Evolutionary conservation across 2,797 vertebrate genomes (phyloP).

Genomic region (Mus minutoides): DNA sequence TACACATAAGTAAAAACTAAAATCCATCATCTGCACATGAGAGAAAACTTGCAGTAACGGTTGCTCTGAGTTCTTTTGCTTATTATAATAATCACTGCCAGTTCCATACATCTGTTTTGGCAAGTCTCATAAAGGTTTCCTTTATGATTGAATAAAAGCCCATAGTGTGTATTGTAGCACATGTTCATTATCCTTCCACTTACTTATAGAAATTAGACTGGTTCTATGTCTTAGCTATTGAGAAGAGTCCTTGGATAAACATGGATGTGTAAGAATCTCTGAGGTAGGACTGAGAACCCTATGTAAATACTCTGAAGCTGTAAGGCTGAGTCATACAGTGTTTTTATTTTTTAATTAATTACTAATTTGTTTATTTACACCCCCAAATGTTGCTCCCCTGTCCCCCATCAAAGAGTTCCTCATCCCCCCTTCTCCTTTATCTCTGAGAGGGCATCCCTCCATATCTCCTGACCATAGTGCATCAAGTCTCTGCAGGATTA

Average conservation of each 20-base stretch:
- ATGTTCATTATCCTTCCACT: background rate
- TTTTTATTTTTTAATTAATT: background rate
- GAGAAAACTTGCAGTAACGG: background rate
- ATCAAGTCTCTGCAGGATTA: background rate
- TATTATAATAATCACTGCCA: background rate
- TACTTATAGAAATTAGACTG: background rate
- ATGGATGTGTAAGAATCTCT: background rate
- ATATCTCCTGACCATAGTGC: background rate
- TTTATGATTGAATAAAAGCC: background rate
- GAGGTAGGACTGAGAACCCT: background rate
- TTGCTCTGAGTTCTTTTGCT: background rate
- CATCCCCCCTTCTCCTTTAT: background rate
- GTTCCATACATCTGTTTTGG: background rate
- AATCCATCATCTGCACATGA: no score
- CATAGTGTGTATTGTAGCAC: no score
- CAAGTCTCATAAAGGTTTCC: background rate
- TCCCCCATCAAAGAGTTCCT: background rate
- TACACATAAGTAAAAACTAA: background rate
- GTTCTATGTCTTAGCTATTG: background rate
- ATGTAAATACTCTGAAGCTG: background rate
- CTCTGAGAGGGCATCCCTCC: background rate
- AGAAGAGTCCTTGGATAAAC: background rate
- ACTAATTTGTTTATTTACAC: background rate
- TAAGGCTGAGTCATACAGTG: background rate
- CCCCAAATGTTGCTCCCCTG: background rate